These are phyloP conservation scores for Dasyprocta punctata DNA, from an alignment of 2,113 vertebrate genomes.

Conservation along the genomic window DNA sequence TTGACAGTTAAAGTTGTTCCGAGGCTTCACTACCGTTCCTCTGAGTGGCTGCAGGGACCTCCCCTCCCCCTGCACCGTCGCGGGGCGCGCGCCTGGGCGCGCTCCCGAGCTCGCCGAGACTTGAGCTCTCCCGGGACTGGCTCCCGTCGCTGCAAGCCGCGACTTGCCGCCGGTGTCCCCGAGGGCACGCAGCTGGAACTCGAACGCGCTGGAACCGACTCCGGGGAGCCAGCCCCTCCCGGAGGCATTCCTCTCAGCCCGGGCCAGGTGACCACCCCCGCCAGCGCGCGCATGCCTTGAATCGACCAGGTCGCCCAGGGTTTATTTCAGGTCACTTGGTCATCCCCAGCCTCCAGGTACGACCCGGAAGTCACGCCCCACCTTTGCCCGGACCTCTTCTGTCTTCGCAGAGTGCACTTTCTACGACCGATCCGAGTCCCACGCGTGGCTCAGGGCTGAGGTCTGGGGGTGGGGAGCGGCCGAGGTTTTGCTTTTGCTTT, in stretches of 20 bases:
- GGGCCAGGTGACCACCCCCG: constrained; percentile 53
- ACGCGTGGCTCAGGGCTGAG: neutral
- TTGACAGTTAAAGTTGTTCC: constrained; percentile 94
- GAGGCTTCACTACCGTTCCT: constrained; percentile 88
- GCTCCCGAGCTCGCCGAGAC: constrained; percentile 65
- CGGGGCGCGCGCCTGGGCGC: constrained; percentile 74
- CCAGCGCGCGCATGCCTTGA: neutral
- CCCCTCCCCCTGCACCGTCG: constrained; percentile 81
- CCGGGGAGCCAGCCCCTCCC: neutral
- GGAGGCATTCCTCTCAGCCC: neutral
- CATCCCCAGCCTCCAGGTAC: constrained; percentile 53
- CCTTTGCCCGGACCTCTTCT: neutral
- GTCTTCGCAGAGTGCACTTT: neutral
- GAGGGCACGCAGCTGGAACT: constrained; percentile 63
- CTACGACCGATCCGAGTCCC: neutral
- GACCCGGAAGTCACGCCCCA: constrained; percentile 45
- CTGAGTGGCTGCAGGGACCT: constrained; percentile 87
- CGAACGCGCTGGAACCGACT: constrained; percentile 67
- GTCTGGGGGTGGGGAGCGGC: neutral
- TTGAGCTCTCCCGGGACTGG: constrained; percentile 43
- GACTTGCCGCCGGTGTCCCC: constrained; percentile 66
- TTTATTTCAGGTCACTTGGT: constrained; percentile 52
- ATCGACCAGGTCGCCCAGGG: constrained; percentile 17
- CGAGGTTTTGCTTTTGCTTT: constrained; percentile 42
- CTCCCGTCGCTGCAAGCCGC: constrained; percentile 74